Base-by-base conservation (phyloP, 2,888 invertebrate species). In the Drosophila prostipennis region DNA sequence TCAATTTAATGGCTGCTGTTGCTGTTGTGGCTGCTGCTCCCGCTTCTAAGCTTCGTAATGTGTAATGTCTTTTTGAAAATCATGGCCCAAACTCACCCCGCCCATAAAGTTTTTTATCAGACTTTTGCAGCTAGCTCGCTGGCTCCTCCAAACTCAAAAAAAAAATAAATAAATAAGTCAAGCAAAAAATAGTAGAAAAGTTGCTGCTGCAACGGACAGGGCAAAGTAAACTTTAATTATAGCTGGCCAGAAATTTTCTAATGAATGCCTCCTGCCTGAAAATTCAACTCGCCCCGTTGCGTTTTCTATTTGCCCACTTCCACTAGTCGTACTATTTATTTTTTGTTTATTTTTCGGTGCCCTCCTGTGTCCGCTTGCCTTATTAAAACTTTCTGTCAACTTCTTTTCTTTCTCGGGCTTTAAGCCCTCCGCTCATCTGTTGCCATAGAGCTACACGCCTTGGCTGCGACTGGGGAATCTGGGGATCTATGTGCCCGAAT, bases 301-400 rank as follows among this genome's bases (percentile, higher is more conserved):
- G 75, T 67, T 79, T 83, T 72, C 78, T 78, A 78, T 83, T 80
- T 76, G 72, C 53, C 49, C 52, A 72, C 37, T 57, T 64, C 64
- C 43, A 40, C 55, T 49, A 49, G 55, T 48, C 19, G 48, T 29
- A 68, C 55, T 49, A 68, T 68, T 68, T 68, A 58, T 65, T 63
- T 74, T 70, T 48, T 48, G 48, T 48, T 34, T 61, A 61, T 64
- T 74, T 60, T 59, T 40, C 59, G 8, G 37, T 3, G 37, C 37
- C 48, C 37, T 26, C 42, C 49, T n/a, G 34, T 14, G 36, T 72
- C 40, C 73, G 69, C 75, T 76, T 61, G 89, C 89, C 85, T 88
- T 85, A 85, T 85, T 86, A 88, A 88, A 86, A 79, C 72, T 88
- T 88, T 88, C 77, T 84, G 79, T 80, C 85, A 88, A 86, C 80